Evolutionary conservation across 1,140 invertebrate species (phyloP), one percentile per base, ranked within the genome.

Genomic region (Pseudobourletiella spinata): DNA sequence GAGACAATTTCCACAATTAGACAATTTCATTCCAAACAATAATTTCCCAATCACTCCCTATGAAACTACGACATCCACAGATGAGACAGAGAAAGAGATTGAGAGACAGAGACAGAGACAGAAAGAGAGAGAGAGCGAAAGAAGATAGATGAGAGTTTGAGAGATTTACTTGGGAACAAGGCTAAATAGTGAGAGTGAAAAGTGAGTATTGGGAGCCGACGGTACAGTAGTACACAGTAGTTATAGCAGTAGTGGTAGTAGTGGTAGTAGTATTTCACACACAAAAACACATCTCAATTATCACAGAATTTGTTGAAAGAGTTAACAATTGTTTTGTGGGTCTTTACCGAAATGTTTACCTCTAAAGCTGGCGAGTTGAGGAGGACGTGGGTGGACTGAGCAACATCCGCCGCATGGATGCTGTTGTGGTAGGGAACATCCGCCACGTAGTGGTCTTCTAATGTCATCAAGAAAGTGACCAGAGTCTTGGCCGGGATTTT

Each of bases 381-480:
- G 70, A 95, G 83, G 70, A 94, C 92, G 77, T 96, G 86, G 63
- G 93, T 96, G 57, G 92, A 95, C 77, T 97, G 94, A 52, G 91
- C 88, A 42, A 98, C 95, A 74, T 98, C 95, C 62, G 95, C 94
- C 52, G 95, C 95, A 76, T 99, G 95, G 59, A 96, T 80, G 63
- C 91, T 91, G 78, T 99, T 98, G 80, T 99, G 95, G 81, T 98
- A 99, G 6, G 64, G 68, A 11, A 57, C 32, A 77, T 92, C 90
- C 76, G 90, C 89, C 65, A 93, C 83, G 77, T 99, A 99, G 78
- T 98, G 94, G 78, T 97, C 94, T 79, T 99, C 96, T 65, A 99
- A 81, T 58, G 95, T 96, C 82, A 95, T 88, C 78, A 98, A 85
- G 78, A 96, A 98, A 61, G 89, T 91, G 71, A 99, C 82, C 76